Evolutionary conservation across 30 jellyfish, hydroid and myxozoan genomes (phyloP), one percentile per base, ranked within the genome.

Genomic region (Aurelia sp.): DNA sequence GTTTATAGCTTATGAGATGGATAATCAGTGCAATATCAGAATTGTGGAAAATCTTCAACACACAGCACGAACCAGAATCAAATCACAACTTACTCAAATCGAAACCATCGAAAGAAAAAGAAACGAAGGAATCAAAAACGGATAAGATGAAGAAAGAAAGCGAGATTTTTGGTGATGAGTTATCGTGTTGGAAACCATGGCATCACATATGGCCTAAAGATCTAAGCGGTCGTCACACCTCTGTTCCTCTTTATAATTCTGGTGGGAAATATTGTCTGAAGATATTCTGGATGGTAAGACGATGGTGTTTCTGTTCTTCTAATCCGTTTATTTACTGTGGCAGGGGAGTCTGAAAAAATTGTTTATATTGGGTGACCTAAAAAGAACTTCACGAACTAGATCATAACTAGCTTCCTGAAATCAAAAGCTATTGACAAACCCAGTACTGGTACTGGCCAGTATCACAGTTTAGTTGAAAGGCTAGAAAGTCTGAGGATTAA

Each of bases 171-270:
- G 38, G 63, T 38, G 97, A 91, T 31, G 98, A 88, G n/a, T 31
- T 41, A 50, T 47, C 84, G 5, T 73, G 60, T 17, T 96, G 99
- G 98, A 96, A 71, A 76, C 99, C 98, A 13, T 96, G 99, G 99
- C 92, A 90, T 71, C 98, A 77, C 63, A 87, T 96, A 4, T 96
- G 99, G 99, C 99, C 99, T 2, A 96, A 96, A 67, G 99, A 96
- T 31, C 78, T 58, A 8, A 63, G 84, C 17, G 67, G 88, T 30
- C 78, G 88, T 40, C 62, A 12, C 13, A 78, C 67, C 57, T 65
- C 91, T 12, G 92, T 91, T 2, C 92, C 95, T 22, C 47, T 60
- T 9, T 90, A 74, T 52, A 96, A 91, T 71, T 81, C 93, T 52
- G 86, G 97, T 19, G 99, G 99, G 27, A 96, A 96, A 60, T 96